Evolutionary conservation across 2,797 vertebrate genomes (phyloP).

Genomic region (Tapera naevia): DNA sequence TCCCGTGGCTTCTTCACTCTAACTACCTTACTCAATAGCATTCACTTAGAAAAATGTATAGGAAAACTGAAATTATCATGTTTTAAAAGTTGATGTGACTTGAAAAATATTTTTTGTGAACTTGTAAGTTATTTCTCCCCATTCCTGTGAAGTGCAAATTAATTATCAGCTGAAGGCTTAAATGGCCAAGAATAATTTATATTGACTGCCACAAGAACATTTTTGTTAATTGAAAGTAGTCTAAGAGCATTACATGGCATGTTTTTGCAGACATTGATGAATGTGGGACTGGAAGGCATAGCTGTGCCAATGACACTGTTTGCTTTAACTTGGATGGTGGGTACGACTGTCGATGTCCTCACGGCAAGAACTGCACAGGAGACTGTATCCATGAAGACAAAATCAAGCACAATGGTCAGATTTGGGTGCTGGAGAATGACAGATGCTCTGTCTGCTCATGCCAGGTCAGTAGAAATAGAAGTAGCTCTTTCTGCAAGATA

Average conservation of each 20-base stretch:
- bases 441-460: constrained; percentile 96
- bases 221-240: constrained; percentile 38
- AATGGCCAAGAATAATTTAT: constrained; percentile 8
- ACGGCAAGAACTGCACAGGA: constrained; percentile 96
- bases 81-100: neutral
- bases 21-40: neutral
- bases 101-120: neutral
- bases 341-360: constrained; percentile 96
- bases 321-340: constrained; percentile 98
- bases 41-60: neutral
- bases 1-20: neutral
- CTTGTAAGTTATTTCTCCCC: neutral
- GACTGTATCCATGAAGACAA: constrained; percentile 93
- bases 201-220: neutral
- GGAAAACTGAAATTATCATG: neutral
- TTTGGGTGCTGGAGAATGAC: constrained; percentile 97
- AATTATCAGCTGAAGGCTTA: constrained; percentile 35
- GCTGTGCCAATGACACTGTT: constrained; percentile 94
- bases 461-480: constrained; percentile 83
- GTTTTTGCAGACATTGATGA: constrained; percentile 91
- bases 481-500: neutral
- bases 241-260: constrained; percentile 30
- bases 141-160: constrained; percentile 8
- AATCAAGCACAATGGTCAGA: constrained; percentile 95
- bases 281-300: constrained; percentile 92